Percentiles rank a stretch among this genome's conserved stretches.
Conservation (phyloP, 2,888 invertebrate species). For the Drepana falcataria region DNA sequence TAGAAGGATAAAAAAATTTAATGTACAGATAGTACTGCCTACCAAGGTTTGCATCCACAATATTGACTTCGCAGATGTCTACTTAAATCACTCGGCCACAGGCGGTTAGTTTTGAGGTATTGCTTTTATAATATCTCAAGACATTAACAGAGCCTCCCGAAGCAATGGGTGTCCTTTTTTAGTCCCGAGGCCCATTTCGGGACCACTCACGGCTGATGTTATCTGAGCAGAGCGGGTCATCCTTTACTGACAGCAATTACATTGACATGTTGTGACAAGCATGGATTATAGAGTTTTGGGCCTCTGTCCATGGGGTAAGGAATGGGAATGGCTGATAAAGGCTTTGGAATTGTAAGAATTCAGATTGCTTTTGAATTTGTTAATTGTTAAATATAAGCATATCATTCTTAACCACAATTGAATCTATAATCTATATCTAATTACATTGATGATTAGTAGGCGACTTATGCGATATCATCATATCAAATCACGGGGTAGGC, state of each 20-base stretch:
- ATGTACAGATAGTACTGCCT: too few species aligned
- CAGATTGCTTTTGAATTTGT: not conserved
- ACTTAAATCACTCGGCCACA: not conserved
- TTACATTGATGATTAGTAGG: too few species aligned
- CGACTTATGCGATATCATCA: too few species aligned
- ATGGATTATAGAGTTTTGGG: not conserved
- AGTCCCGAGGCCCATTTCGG: not conserved
- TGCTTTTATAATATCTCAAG: not conserved
- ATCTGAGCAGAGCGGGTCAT: conserved; percentile 28
- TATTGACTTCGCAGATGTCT: too few species aligned
- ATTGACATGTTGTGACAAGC: conserved; percentile 10
- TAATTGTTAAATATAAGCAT: too few species aligned
- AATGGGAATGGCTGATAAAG: not conserved
- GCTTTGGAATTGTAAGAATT: not conserved
- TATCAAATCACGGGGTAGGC: too few species aligned
- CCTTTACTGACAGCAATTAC: conserved; percentile 24
- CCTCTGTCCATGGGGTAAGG: not conserved
- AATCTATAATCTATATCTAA: too few species aligned
- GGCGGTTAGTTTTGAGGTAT: not conserved
- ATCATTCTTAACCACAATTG: too few species aligned
- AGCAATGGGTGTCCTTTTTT: not conserved
- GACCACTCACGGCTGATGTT: conserved; percentile 19
- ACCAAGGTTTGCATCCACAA: too few species aligned
- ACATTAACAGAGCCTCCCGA: not conserved
- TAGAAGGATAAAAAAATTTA: not conserved